phyloP scores from a whole-genome alignment of 2,113 vertebrate species.

The Panthera leo region DNA sequence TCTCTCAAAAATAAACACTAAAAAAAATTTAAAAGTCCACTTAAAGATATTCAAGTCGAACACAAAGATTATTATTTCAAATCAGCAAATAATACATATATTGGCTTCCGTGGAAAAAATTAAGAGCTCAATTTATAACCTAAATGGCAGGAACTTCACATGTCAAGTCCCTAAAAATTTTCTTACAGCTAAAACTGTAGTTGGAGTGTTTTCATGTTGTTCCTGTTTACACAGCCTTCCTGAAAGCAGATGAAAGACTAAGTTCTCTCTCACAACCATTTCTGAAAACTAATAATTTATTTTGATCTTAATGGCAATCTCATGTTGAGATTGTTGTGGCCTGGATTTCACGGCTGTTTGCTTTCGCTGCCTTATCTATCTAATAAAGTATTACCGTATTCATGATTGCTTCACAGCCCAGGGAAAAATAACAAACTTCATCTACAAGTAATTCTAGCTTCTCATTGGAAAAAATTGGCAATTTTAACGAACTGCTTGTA shows the following conservation, averaged over 20 bases:
- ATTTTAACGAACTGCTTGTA: conserved; percentile 10
- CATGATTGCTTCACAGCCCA: not conserved
- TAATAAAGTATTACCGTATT: conserved; percentile 5
- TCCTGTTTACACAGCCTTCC: not conserved
- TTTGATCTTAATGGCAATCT: conserved; percentile 53
- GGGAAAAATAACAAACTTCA: conserved; percentile 42
- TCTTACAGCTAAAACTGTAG: not conserved
- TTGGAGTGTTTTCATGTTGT: not conserved
- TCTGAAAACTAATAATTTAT: conserved; percentile 35
- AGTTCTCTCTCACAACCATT: conserved; percentile 4
- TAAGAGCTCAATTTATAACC: not conserved
- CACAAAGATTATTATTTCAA: not conserved
- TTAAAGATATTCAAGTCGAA: not conserved
- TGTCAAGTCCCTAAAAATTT: not conserved
- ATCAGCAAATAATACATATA: not conserved
- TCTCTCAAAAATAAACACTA: too few relatives aligned
- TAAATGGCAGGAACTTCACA: not conserved
- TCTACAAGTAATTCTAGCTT: conserved; percentile 29
- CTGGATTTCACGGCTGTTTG: conserved; percentile 15
- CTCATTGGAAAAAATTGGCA: not conserved
- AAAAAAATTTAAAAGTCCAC: not conserved
- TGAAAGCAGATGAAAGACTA: not conserved
- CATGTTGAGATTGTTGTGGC: not conserved
- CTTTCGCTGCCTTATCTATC: conserved; percentile 38
- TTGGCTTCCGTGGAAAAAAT: not conserved